phyloP scores from a whole-genome alignment of 2,888 invertebrate species.

The Mythimna lalbum region DNA sequence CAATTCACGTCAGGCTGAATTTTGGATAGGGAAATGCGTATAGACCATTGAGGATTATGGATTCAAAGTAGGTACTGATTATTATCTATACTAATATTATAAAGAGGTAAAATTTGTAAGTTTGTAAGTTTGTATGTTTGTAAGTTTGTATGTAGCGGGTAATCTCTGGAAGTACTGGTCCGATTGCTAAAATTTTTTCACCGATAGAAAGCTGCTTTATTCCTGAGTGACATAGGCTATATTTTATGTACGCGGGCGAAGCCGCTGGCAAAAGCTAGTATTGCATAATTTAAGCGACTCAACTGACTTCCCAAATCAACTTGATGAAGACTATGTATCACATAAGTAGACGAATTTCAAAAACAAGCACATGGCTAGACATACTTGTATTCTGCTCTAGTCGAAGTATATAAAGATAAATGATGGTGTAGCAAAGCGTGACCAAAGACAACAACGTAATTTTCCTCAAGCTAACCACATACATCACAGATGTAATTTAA shows the following conservation, averaged over 20 bases:
- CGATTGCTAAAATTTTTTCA: too few species aligned
- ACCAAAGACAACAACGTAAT: neutral
- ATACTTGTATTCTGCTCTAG: neutral
- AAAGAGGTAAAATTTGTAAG: too few species aligned
- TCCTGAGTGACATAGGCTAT: too few species aligned
- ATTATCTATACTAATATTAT: too few species aligned
- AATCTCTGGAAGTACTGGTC: too few species aligned
- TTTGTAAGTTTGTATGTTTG: too few species aligned
- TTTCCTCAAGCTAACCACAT: neutral
- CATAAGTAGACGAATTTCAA: neutral
- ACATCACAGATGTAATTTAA: constrained; percentile 20
- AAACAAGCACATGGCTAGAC: neutral
- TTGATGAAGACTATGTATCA: neutral
- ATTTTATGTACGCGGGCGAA: too few species aligned
- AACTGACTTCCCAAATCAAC: neutral
- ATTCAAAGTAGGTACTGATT: constrained; percentile 11
- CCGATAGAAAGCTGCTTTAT: too few species aligned
- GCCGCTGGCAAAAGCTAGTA: too few species aligned
- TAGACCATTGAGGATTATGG: constrained; percentile 14
- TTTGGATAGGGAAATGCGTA: constrained; percentile 17
- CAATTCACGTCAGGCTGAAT: constrained; percentile 44
- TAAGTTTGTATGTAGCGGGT: too few species aligned
- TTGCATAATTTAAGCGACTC: neutral
- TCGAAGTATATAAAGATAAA: neutral
- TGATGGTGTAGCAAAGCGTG: neutral